These are phyloP conservation scores for Agriopis aurantiaria DNA, from an alignment of 2,888 invertebrate species.

Conservation along the genomic window DNA sequence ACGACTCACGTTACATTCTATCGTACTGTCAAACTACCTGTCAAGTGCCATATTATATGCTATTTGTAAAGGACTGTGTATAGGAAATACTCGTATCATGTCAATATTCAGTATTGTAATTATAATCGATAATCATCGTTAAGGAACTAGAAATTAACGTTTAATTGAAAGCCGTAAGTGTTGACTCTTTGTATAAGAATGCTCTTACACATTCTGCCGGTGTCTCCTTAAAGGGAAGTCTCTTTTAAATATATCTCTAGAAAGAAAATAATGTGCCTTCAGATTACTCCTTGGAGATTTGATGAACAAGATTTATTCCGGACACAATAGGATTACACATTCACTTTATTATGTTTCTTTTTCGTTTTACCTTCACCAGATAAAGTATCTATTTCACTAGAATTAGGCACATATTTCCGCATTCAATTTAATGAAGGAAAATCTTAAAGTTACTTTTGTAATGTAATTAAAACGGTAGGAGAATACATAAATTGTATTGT, in stretches of 20 bases:
- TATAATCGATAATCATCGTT: not conserved
- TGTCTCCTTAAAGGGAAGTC: conserved; percentile 66
- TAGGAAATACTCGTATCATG: no score
- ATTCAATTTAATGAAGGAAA: conserved; percentile 30
- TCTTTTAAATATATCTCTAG: conserved; percentile 51
- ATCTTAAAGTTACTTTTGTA: conserved; percentile 43
- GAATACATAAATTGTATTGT: conserved; percentile 60
- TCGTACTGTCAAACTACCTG: no score
- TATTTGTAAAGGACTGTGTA: no score
- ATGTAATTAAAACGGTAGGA: conserved; percentile 64
- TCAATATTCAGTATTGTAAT: no score
- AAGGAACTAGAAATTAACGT: conserved; percentile 2
- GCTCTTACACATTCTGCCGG: conserved; percentile 66
- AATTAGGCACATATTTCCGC: conserved; percentile 19
- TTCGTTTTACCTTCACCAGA: conserved; percentile 14
- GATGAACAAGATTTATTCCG: conserved; percentile 53
- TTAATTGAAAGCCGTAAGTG: conserved; percentile 34
- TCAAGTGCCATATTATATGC: no score
- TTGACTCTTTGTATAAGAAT: not conserved
- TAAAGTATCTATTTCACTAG: conserved; percentile 20
- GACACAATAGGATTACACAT: conserved; percentile 52
- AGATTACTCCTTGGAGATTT: conserved; percentile 46
- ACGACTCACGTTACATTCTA: no score
- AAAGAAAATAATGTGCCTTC: conserved; percentile 52
- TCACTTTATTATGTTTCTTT: conserved; percentile 35